Evolutionary conservation across 2,797 vertebrate species (phyloP).

Genomic region (Takifugu rubripes): DNA sequence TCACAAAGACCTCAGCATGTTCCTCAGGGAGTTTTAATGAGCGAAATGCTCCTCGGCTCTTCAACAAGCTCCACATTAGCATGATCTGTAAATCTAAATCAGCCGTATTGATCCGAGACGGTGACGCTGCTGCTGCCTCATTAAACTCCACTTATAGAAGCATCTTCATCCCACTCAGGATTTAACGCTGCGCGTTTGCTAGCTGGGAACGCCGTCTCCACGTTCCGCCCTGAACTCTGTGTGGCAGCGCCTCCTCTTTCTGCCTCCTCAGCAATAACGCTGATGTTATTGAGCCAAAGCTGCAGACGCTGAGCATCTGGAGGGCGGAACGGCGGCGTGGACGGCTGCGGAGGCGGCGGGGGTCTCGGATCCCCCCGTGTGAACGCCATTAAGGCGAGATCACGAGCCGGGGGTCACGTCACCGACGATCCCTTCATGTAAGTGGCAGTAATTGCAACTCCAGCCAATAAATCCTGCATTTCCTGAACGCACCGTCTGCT

Average conservation of each 20-base stretch:
- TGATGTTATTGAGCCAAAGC: constrained; percentile 66
- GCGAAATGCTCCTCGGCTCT: background rate
- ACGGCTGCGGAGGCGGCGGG: constrained; percentile 20
- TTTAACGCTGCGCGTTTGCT: background rate
- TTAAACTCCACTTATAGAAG: constrained; percentile 17
- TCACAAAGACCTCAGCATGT: too few relatives aligned
- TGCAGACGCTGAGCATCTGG: constrained; percentile 43
- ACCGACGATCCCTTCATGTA: too few relatives aligned
- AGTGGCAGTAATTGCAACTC: too few relatives aligned
- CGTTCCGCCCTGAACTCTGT: constrained; percentile 11
- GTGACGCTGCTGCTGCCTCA: constrained; percentile 9
- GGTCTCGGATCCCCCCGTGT: background rate
- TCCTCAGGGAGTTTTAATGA: too few relatives aligned
- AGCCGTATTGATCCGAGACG: constrained; percentile 26
- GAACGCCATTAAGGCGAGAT: too few relatives aligned
- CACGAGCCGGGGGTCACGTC: too few relatives aligned
- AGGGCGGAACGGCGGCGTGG: constrained; percentile 10
- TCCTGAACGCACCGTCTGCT: too few relatives aligned
- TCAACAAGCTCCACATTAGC: background rate
- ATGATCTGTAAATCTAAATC: constrained; percentile 5
- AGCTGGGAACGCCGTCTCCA: constrained; percentile 34
- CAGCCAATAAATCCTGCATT: too few relatives aligned
- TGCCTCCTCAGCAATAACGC: constrained; percentile 71
- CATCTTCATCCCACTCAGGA: too few relatives aligned
- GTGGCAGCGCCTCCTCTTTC: constrained; percentile 30